A percentile compares a stretch with the other conserved stretches of the same genome.
Evolutionary conservation across 2,888 invertebrate genomes (phyloP).

Genomic region (Ypsolopha sequella): DNA sequence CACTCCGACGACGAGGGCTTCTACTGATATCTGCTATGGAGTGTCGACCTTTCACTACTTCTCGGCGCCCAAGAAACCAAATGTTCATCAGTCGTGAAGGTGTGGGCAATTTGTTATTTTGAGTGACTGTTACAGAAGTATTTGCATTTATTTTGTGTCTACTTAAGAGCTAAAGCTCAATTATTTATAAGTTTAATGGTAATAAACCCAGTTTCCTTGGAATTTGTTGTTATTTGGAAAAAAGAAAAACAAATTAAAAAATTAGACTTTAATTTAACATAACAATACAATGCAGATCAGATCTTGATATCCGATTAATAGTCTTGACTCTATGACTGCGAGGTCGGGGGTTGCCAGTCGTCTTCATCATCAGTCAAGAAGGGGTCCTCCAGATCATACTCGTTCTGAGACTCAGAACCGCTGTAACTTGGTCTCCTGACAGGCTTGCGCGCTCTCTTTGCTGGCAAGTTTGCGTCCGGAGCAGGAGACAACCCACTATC

Average conservation of each 20-base stretch:
- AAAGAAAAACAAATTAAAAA: too few species aligned
- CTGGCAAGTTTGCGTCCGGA: conserved; percentile 15
- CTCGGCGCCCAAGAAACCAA: too few species aligned
- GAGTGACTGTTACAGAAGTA: too few species aligned
- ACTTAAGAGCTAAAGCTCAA: too few species aligned
- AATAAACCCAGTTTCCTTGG: too few species aligned
- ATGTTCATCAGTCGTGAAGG: too few species aligned
- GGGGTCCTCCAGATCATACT: conserved; percentile 41
- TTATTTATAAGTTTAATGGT: too few species aligned
- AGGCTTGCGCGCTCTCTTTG: conserved; percentile 34
- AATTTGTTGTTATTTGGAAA: too few species aligned
- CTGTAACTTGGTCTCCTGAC: conserved; percentile 21
- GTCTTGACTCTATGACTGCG: conserved; percentile 26
- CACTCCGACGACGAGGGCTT: conserved; percentile 46
- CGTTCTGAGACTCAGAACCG: conserved; percentile 36
- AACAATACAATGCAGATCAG: background rate
- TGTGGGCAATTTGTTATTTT: too few species aligned
- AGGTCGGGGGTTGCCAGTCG: conserved; percentile 54
- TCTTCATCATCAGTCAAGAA: conserved; percentile 59
- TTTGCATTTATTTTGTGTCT: too few species aligned
- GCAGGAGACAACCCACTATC: background rate
- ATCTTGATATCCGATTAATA: conserved; percentile 11
- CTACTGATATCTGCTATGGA: conserved; percentile 13
- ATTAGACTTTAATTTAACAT: background rate
- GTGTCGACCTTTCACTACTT: too few species aligned